Conservation (phyloP, 2,113 vertebrate genomes). For the Pachycephala philippinensis region DNA sequence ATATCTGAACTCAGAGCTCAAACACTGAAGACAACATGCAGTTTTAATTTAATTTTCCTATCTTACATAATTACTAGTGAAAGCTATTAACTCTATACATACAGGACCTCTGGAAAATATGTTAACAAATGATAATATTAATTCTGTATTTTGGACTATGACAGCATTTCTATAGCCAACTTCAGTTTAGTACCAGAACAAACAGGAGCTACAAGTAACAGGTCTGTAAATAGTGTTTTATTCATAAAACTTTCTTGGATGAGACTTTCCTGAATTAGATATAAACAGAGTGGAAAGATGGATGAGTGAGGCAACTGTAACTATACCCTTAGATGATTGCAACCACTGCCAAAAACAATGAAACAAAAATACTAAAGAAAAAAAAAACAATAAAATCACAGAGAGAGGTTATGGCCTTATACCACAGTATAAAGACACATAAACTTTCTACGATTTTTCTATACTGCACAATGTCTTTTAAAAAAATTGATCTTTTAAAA, state of each 20-base stretch:
- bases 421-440: neutral
- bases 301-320: neutral
- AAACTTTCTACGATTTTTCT: neutral
- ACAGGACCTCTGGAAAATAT: neutral
- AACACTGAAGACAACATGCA: neutral
- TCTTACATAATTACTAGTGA: neutral
- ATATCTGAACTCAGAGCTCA: neutral
- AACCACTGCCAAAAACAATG: neutral
- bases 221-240: neutral
- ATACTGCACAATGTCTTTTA: neutral
- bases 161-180: neutral
- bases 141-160: neutral
- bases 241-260: neutral
- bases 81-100: neutral
- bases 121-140: neutral
- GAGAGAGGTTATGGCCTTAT: neutral
- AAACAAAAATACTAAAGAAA: neutral
- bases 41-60: neutral
- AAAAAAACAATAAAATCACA: neutral
- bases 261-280: neutral
- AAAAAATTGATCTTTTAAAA: neutral
- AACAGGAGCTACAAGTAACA: neutral
- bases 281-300: neutral
- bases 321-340: neutral
- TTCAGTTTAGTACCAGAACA: neutral